Evolutionary conservation across 2,888 invertebrate species (phyloP).

Genomic region (Chymomyza caudatula): DNA sequence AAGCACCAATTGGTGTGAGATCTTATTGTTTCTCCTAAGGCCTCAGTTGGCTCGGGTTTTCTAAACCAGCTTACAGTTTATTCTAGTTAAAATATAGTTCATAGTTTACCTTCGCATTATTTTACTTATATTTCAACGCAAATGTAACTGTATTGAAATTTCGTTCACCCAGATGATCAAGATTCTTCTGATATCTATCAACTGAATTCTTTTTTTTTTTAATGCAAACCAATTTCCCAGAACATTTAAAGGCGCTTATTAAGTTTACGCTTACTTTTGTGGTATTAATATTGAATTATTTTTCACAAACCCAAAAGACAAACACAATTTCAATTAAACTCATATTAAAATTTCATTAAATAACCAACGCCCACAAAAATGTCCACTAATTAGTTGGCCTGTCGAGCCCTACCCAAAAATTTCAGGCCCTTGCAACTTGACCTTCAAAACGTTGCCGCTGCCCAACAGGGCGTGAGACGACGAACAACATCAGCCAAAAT

Average conservation of each 20-base stretch:
- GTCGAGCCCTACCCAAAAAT: slow-evolving; percentile 26
- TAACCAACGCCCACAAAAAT: slow-evolving; percentile 55
- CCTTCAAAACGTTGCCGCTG: slow-evolving; percentile 35
- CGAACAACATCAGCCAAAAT: slow-evolving; percentile 29
- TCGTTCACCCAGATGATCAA: no score
- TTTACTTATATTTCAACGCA: no score
- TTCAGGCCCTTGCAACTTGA: slow-evolving; percentile 29
- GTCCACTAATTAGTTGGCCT: slow-evolving; percentile 57
- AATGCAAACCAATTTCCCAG: no score
- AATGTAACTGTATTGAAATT: no score
- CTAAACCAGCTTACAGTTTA: no score
- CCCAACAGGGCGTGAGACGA: slow-evolving; percentile 8
- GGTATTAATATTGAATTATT: neutral
- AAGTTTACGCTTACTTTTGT: neutral
- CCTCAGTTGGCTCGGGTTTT: no score
- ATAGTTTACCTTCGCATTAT: no score
- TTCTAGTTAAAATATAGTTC: no score
- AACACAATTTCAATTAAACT: slow-evolving; percentile 54
- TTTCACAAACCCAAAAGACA: neutral
- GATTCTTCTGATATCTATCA: no score
- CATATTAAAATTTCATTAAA: slow-evolving; percentile 64
- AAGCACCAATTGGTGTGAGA: no score
- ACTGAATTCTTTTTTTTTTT: no score
- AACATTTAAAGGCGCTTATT: neutral
- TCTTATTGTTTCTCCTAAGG: no score